Base-by-base conservation (phyloP, 2,113 vertebrate species). In the Plestiodon gilberti region DNA sequence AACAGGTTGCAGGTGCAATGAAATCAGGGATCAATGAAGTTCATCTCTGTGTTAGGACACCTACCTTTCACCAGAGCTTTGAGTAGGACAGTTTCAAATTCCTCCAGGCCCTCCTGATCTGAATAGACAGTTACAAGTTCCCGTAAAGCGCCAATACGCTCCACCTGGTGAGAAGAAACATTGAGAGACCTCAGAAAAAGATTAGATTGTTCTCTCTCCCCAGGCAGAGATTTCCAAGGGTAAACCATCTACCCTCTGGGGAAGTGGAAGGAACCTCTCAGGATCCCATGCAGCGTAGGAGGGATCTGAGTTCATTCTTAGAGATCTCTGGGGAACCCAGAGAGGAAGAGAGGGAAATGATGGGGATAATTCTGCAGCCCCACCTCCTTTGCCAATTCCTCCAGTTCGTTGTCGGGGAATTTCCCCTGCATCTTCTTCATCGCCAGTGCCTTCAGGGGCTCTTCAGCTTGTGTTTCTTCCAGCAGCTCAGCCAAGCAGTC, bases 71-170 rank as follows among this genome's bases (percentile, higher is more conserved):
- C 98, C 23, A 98, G 93, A 0, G 97, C 93, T 94, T 96, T 97
- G 43, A 99, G 95, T 73, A 98, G 95, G 0, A 99, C 96, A 1
- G 96, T 98, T 88, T 98, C 98, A 81, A 98, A 98, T 52, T 98
- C 97, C 87, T 98, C 97, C 0, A 95, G 93, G 9, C 96, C 97
- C 1, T 98, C 98, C 30, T 97, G 96, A 7, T 97, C 95, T 0
- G 97, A 94, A 84, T 97, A 98, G 82, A 98, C 89, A 0, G 97
- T 98, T 79, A 99, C 97, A 61, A 98, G 86, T 48, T 97, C 96
- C 90, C 95, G 96, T 88, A 96, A 97, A 71, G 96, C 96, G 95
- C 98, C 97, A 90, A 98, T 97, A 67, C 95, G 96, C 85, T 98
- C 91, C 57, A 38, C 81, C 86, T 78, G 38, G 23, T 30, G 15